A percentile compares a stretch with the other conserved stretches of the same genome.
Conservation (phyloP, 2,797 vertebrate genomes). For the Arctocebus calabarensis region DNA sequence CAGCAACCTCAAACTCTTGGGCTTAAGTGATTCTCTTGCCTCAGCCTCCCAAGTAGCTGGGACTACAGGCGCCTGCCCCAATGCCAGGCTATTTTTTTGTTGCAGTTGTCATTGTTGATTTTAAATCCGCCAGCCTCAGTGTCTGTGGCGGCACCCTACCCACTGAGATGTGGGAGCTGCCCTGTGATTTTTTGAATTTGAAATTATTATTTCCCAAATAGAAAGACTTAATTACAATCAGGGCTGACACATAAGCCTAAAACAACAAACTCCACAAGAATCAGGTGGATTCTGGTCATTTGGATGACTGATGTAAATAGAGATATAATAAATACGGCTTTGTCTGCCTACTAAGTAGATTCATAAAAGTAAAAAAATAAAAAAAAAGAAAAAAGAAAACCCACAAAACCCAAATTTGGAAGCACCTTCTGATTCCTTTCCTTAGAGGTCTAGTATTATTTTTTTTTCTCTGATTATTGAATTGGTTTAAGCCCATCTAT, state of each 20-base stretch:
- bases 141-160: too few relatives aligned
- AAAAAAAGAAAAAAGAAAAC: too few relatives aligned
- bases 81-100: too few relatives aligned
- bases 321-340: background rate
- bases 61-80: too few relatives aligned
- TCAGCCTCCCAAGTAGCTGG: too few relatives aligned
- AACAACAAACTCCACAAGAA: background rate
- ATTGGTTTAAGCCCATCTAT: background rate
- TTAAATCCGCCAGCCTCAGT: too few relatives aligned
- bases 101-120: too few relatives aligned
- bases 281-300: background rate
- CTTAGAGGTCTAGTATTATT: background rate
- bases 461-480: background rate
- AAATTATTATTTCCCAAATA: constrained; percentile 3
- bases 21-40: too few relatives aligned
- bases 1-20: too few relatives aligned
- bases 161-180: too few relatives aligned
- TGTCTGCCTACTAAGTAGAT: background rate
- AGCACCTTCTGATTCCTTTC: constrained; percentile 22
- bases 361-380: background rate
- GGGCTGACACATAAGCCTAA: background rate
- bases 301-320: background rate
- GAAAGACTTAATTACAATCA: background rate
- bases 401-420: background rate
- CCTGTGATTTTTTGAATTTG: background rate